Evolutionary conservation across 2,113 vertebrate genomes (phyloP), one percentile per base, ranked within the genome.

Genomic region (Chloebia gouldiae): DNA sequence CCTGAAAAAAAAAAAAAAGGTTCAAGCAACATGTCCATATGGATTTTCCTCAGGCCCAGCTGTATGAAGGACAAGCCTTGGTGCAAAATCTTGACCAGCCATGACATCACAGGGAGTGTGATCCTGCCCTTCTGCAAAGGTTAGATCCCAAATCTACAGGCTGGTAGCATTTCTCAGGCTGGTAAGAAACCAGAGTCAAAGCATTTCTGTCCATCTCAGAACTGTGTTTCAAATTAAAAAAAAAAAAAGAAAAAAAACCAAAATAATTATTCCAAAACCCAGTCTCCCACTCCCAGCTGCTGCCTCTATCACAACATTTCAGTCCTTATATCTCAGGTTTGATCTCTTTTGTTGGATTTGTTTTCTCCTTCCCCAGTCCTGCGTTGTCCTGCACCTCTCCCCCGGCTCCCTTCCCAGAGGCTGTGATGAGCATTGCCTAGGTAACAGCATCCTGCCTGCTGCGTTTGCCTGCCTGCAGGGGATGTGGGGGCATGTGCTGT

Each of bases 401-500:
- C 79, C 63, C 4, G 0, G 13, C 79, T 92, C 68, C 64, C 12
- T 88, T 90, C 16, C 71, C 82, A 66, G 69, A 56, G 82, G 40
- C 57, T 80, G 86, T 91, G 88, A 82, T 68, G 86, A 90, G 64
- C 87, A 97, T 97, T 94, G 95, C 96, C 96, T 94, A 92, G 97
- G 97, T 88, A 97, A 97, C 96, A 73, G 96, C 93, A 95, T 96
- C 95, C 66, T 51, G 83, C 94, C 91, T 94, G 66, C 68, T 60
- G 95, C 94, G 88, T 71, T 56, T 91, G 93, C 11, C 88, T 96
- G 94, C 65, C 91, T 93, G 93, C 89, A 35, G 11, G 39, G 78
- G 47, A 2, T 95, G 95, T 86, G 96, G 96, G 88, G 95, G 96
- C 19, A 88, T 93, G 75, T 88, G 91, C 94, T 95, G 95, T 90